These are phyloP conservation scores for Drosophila hydei DNA, from an alignment of 1,140 invertebrate genomes.

Conservation along the genomic window DNA sequence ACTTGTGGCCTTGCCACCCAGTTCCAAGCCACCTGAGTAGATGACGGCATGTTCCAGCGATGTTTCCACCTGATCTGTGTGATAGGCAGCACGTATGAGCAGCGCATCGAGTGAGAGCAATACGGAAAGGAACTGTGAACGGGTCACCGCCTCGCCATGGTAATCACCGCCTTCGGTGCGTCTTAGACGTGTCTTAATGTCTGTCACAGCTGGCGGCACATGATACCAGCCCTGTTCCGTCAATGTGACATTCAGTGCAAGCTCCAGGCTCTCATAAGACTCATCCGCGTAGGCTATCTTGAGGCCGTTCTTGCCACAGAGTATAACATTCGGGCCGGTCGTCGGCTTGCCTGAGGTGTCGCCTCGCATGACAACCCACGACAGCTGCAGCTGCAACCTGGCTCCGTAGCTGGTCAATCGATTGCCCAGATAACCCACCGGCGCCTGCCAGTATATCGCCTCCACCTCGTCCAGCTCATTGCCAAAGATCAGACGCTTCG, in stretches of 20 bases:
- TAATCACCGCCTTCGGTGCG: constrained; percentile 85
- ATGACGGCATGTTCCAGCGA: constrained; percentile 83
- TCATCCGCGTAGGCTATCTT: constrained; percentile 89
- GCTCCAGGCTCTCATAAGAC: constrained; percentile 82
- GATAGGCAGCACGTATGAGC: constrained; percentile 95
- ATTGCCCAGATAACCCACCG: constrained; percentile 89
- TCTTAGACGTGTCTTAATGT: constrained; percentile 85
- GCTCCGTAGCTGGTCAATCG: constrained; percentile 91
- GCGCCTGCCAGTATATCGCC: constrained; percentile 95
- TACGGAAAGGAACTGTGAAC: constrained; percentile 92
- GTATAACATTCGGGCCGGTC: constrained; percentile 92
- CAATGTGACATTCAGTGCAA: constrained; percentile 87
- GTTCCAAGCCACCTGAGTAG: constrained; percentile 80
- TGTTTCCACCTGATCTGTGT: constrained; percentile 96
- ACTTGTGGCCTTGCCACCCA: constrained; percentile 62
- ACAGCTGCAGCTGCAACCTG: constrained; percentile 89
- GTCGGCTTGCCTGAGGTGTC: constrained; percentile 94
- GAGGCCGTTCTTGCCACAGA: constrained; percentile 90
- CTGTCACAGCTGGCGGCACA: constrained; percentile 86
- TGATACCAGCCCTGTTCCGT: constrained; percentile 91
- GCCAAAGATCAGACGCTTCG: constrained; percentile 86
- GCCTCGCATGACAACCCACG: constrained; percentile 94
- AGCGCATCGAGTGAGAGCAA: constrained; percentile 92
- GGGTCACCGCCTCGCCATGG: constrained; percentile 87
- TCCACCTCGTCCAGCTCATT: constrained; percentile 89